Evolutionary conservation across 2,888 invertebrate genomes (phyloP).

Genomic region (Tineola bisselliella): DNA sequence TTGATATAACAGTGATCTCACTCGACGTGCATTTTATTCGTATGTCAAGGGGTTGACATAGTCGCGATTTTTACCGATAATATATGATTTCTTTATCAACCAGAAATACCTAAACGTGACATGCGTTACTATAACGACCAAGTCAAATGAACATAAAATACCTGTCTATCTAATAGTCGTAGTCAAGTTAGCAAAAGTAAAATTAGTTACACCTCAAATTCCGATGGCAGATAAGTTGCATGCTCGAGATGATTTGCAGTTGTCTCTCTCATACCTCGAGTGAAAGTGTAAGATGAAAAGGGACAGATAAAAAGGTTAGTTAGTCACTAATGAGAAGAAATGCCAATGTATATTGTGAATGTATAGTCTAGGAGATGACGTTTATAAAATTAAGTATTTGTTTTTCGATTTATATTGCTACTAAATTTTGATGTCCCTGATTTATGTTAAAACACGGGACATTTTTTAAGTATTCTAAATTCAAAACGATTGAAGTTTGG

Average conservation of each 20-base stretch:
- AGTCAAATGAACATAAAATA: background rate
- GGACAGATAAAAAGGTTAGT: background rate
- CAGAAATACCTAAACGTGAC: too few species aligned
- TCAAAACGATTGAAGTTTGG: too few species aligned
- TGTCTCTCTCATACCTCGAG: background rate
- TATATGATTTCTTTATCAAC: too few species aligned
- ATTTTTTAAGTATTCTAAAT: too few species aligned
- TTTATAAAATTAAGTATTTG: background rate
- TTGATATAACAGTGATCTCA: too few species aligned
- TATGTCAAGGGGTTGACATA: too few species aligned
- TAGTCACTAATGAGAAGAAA: conserved; percentile 11
- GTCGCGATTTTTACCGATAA: too few species aligned
- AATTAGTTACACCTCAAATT: background rate
- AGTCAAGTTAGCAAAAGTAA: background rate
- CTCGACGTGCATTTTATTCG: too few species aligned
- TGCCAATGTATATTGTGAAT: conserved; percentile 1
- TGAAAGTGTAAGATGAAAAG: conserved; percentile 3
- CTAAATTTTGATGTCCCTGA: too few species aligned
- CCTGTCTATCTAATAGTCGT: background rate
- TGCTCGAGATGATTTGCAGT: conserved; percentile 4
- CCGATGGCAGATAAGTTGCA: background rate
- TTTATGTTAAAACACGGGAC: too few species aligned
- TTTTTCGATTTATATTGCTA: too few species aligned
- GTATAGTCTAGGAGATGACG: background rate
- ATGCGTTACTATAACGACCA: too few species aligned